Percentiles rank a stretch among this genome's conserved stretches.
Evolutionary conservation across 2,888 invertebrate genomes (phyloP).

Genomic region (Heliconius hortense): DNA sequence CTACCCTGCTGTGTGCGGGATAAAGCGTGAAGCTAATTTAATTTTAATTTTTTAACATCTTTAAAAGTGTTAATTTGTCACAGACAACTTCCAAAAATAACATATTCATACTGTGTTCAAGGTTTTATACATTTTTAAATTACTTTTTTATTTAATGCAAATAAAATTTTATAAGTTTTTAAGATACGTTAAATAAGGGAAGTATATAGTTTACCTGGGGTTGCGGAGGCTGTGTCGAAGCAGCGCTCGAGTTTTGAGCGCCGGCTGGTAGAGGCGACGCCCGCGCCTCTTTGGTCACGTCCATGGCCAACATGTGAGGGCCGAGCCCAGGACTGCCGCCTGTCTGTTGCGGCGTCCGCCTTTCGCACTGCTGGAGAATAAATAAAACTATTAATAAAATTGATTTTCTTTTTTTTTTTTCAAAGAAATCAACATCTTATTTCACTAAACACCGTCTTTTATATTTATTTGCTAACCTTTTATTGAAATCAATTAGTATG

Average conservation of each 20-base stretch:
- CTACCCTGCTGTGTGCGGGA: too few species aligned
- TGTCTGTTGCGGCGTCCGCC: slow-evolving; percentile 75
- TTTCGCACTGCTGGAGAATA: slow-evolving; percentile 67
- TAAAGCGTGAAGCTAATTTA: too few species aligned
- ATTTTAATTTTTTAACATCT: too few species aligned
- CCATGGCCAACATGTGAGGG: slow-evolving; percentile 89
- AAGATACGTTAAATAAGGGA: not conserved
- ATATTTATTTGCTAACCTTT: not conserved
- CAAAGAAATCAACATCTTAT: too few species aligned
- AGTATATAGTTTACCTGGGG: slow-evolving; percentile 59
- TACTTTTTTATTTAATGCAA: too few species aligned
- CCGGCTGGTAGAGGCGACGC: slow-evolving; percentile 71
- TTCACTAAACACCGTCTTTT: not conserved
- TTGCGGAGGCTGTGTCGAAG: slow-evolving; percentile 59
- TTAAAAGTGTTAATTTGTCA: too few species aligned
- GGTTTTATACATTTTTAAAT: too few species aligned
- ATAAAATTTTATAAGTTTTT: too few species aligned
- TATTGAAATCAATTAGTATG: not conserved
- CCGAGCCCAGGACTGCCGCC: slow-evolving; percentile 72
- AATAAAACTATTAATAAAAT: not conserved
- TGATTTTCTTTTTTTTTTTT: too few species aligned
- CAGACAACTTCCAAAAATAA: too few species aligned
- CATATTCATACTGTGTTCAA: too few species aligned
- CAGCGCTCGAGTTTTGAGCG: slow-evolving; percentile 57
- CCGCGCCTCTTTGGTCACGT: slow-evolving; percentile 88